These are phyloP conservation scores for Manis javanica DNA, from an alignment of 2,797 vertebrate genomes.

Conservation along the genomic window DNA sequence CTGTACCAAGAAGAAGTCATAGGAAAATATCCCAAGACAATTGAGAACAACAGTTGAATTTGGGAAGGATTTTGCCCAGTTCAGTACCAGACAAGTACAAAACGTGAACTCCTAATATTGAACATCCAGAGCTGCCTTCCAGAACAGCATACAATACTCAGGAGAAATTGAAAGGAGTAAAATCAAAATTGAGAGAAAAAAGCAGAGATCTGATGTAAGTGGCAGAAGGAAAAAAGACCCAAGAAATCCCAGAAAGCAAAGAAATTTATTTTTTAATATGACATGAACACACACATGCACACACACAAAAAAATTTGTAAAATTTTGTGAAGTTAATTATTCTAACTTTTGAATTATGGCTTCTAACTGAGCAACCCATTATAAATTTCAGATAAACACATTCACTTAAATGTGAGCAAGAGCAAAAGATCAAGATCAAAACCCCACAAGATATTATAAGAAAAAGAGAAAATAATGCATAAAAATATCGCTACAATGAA, in stretches of 20 bases:
- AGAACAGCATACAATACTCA: not conserved
- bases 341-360: not conserved
- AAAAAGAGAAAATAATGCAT: not conserved
- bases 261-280: not conserved
- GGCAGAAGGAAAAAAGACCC: not conserved
- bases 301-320: not conserved
- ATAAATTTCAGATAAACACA: not conserved
- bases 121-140: not conserved
- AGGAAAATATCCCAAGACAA: too few species aligned
- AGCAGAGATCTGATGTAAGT: not conserved
- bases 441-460: not conserved
- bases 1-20: not conserved
- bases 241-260: not conserved
- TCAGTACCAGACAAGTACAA: not conserved
- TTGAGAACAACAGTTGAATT: not conserved
- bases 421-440: not conserved
- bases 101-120: not conserved
- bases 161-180: not conserved
- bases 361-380: not conserved
- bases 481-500: not conserved
- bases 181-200: not conserved
- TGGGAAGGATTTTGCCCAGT: not conserved
- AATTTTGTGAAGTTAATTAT: not conserved
- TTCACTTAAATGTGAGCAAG: not conserved
- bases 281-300: not conserved